Evolutionary conservation across 2,888 invertebrate species (phyloP).

Genomic region (Aspidiotus rigidus): DNA sequence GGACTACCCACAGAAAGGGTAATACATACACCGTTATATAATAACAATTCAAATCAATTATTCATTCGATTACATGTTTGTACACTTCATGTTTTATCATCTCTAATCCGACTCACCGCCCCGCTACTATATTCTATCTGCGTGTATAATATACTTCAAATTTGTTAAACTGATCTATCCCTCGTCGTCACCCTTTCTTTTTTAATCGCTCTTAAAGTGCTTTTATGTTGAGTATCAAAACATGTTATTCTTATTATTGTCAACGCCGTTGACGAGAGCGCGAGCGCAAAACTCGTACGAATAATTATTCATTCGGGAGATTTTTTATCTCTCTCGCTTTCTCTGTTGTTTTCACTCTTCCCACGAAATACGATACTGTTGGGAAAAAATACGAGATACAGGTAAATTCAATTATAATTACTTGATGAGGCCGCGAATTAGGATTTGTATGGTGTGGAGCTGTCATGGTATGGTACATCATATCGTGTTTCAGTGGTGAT

Average conservation of each 20-base stretch:
- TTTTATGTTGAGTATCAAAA: slow-evolving; percentile 35
- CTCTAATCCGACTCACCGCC: slow-evolving; percentile 26
- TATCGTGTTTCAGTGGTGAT: slow-evolving; percentile 84
- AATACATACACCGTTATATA: slow-evolving; percentile 32
- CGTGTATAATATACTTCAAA: slow-evolving; percentile 31
- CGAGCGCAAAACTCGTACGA: slow-evolving; percentile 4
- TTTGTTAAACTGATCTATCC: slow-evolving; percentile 31
- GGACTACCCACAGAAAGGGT: slow-evolving; percentile 34
- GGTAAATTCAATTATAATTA: slow-evolving; percentile 42
- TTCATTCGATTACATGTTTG: slow-evolving; percentile 36
- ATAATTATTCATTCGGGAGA: slow-evolving; percentile 1
- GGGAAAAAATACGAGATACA: no score
- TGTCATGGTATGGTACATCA: slow-evolving; percentile 53
- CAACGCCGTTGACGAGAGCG: slow-evolving; percentile 19
- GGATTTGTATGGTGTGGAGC: slow-evolving; percentile 57
- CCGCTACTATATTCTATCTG: slow-evolving; percentile 19
- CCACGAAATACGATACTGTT: no score
- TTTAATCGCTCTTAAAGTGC: slow-evolving; percentile 28
- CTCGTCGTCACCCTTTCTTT: slow-evolving; percentile 30
- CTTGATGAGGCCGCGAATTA: slow-evolving; percentile 75
- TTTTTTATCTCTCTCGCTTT: slow-evolving; percentile 2
- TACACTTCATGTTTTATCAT: slow-evolving; percentile 32
- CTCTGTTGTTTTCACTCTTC: neutral
- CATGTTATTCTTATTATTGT: slow-evolving; percentile 31
- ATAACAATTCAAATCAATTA: slow-evolving; percentile 38